These are phyloP conservation scores for Seriola rivoliana DNA, from an alignment of 2,113 vertebrate species.

Conservation along the genomic window DNA sequence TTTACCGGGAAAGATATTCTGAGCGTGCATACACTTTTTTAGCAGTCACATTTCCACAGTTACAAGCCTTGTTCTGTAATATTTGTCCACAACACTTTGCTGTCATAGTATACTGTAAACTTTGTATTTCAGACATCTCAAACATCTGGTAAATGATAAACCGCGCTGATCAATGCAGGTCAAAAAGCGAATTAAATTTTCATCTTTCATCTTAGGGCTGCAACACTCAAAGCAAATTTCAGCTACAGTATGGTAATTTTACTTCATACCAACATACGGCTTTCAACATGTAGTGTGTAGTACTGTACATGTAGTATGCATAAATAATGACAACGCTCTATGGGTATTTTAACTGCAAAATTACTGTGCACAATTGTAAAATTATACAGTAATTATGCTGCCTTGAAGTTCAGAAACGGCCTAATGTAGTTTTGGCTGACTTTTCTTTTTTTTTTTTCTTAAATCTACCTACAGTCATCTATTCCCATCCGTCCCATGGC, in stretches of 20 bases:
- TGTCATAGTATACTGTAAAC: neutral
- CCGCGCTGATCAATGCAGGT: neutral
- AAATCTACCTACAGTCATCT: conserved; percentile 60
- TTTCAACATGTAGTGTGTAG: neutral
- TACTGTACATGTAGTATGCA: neutral
- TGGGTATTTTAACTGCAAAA: neutral
- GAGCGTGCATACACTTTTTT: neutral
- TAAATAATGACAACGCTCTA: neutral
- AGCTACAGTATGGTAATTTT: neutral
- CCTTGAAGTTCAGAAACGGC: conserved; percentile 24
- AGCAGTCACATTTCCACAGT: neutral
- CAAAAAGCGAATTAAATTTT: neutral
- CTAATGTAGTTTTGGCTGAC: conserved; percentile 11
- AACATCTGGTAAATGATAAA: neutral
- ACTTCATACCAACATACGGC: neutral
- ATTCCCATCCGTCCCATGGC: conserved; percentile 56
- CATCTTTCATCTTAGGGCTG: neutral
- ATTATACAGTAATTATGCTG: neutral
- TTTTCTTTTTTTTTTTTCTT: neutral
- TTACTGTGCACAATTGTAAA: neutral
- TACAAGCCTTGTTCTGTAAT: neutral
- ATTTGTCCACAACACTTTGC: neutral
- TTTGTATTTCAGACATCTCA: neutral
- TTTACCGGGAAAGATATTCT: conserved; percentile 1
- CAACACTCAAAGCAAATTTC: neutral